These are phyloP conservation scores for human (Homo sapiens) DNA, from an alignment of 2,113 vertebrate species.

Conservation along the genomic window DNA sequence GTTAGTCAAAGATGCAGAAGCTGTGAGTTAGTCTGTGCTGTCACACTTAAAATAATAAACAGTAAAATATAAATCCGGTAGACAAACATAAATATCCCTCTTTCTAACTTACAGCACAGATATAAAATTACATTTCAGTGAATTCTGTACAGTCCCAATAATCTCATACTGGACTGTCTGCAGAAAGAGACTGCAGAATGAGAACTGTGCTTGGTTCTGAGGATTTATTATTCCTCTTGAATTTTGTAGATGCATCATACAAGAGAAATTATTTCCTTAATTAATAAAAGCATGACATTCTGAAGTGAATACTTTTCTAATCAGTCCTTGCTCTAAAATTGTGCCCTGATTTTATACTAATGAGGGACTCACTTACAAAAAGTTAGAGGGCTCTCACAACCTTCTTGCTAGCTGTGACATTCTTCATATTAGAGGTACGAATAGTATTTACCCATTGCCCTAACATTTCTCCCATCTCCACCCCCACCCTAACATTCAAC, in stretches of 20 bases:
- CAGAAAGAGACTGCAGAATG: slow-evolving; percentile 53
- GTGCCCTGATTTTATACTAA: slow-evolving; percentile 57
- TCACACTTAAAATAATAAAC: slow-evolving; percentile 48
- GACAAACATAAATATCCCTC: slow-evolving; percentile 24
- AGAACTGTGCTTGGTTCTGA: neutral
- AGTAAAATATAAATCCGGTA: neutral
- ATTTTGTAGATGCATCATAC: slow-evolving; percentile 68
- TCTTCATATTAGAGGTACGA: neutral
- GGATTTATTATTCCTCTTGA: slow-evolving; percentile 62
- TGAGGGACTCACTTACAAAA: slow-evolving; percentile 57
- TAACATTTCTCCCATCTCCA: neutral
- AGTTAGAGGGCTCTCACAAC: slow-evolving; percentile 39
- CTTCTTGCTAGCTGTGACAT: neutral
- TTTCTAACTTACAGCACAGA: neutral
- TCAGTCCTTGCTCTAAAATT: slow-evolving; percentile 49
- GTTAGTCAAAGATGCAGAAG: slow-evolving; percentile 62
- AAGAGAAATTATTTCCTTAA: slow-evolving; percentile 58
- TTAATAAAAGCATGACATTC: slow-evolving; percentile 29
- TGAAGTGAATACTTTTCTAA: slow-evolving; percentile 64
- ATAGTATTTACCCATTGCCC: neutral
- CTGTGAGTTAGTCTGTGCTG: slow-evolving; percentile 59
- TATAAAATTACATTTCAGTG: slow-evolving; percentile 53
- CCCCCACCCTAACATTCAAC: neutral
- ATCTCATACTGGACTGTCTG: slow-evolving; percentile 33
- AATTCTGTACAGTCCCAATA: neutral